A percentile compares a stretch with the other conserved stretches of the same genome.
Conservation (phyloP, 1,140 invertebrate genomes). For the Orussus abietinus region DNA sequence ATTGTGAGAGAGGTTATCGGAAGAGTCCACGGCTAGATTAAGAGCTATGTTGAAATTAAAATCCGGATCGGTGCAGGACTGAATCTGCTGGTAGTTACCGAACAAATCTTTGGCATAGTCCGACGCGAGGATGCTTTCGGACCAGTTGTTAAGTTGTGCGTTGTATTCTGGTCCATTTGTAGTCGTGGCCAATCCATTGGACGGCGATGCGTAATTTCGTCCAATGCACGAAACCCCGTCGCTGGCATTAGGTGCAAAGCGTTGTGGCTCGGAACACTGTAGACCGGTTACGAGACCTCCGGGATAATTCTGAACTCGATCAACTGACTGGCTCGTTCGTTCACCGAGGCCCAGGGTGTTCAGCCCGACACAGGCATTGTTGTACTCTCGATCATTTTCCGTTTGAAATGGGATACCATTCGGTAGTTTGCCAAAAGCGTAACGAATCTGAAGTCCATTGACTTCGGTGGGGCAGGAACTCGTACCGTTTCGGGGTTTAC, state of each 20-base stretch:
- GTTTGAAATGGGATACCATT: constrained; percentile 22
- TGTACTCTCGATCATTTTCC: constrained; percentile 33
- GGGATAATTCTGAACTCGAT: constrained; percentile 25
- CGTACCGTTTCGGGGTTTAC: constrained; percentile 2
- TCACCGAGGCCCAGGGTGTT: constrained; percentile 29
- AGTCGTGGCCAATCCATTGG: constrained; percentile 36
- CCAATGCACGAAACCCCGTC: constrained; percentile 15
- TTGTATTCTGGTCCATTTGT: constrained; percentile 31
- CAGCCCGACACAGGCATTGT: constrained; percentile 28
- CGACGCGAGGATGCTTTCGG: constrained; percentile 27
- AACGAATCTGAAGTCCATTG: constrained; percentile 19
- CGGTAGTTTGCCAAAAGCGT: constrained; percentile 17
- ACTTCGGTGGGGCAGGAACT: constrained; percentile 13
- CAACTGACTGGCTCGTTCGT: constrained; percentile 17
- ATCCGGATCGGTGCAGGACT: constrained; percentile 32
- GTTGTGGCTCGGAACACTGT: constrained; percentile 21
- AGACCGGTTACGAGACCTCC: constrained; percentile 25
- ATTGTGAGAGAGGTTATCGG: constrained; percentile 23
- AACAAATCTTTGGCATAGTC: constrained; percentile 37
- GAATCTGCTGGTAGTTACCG: constrained; percentile 36
- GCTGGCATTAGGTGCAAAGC: constrained; percentile 16
- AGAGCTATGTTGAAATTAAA: constrained; percentile 44
- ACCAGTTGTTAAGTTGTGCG: constrained; percentile 36
- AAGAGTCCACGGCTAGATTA: constrained; percentile 32
- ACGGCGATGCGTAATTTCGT: constrained; percentile 16